Base-by-base conservation (phyloP, 2,888 invertebrate genomes). In the Tenthredo distinguenda region DNA sequence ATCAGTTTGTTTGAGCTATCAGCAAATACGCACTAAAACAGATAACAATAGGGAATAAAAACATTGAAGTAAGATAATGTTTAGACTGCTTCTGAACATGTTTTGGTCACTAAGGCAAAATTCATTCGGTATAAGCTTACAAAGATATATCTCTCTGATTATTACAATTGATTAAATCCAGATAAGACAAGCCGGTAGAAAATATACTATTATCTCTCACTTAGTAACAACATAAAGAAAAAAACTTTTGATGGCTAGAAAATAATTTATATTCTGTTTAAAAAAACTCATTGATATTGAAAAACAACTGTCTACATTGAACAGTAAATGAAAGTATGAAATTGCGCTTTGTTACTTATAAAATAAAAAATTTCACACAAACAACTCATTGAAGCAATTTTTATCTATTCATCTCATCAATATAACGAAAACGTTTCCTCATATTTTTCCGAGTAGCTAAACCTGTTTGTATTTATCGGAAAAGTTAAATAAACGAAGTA, bases 11-110 rank as follows among this genome's bases (percentile, higher is more conserved):
- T 96, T 62, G 95, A 94, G 1, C 96, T 95, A 92, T 98, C 98
- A 83, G 97, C 96, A 93, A 98, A 98, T 0, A 98, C 96, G 93
- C 97, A 97, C 98, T 98, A 94, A 74, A 95, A 92, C 87, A 12
- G n/a, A 47, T n/a, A 68, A 83, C 15, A 18, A 47, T 18, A 50
- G 58, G 79, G 65, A 74, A 21, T 12, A 77, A 74, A 87, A 86
- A 86, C 47, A 85, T 81, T 65, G 40, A 50, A 37, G 18, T 26
- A 37, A 58, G 21, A 34, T 7, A 37, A 34, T 47, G 12, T 47
- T 50, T 12, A 15, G 50, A 10, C 18, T 12, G 18, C 6, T 9
- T 5, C 12, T 26, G 31, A 50, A 55, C 7, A 5, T 50, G 47
- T 26, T 31, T 77, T 77, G 31, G 18, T 77, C 15, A 50, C 9